Evolutionary conservation across 2,113 vertebrate genomes (phyloP), one percentile per base, ranked within the genome.

Genomic region (Microtus pennsylvanicus): DNA sequence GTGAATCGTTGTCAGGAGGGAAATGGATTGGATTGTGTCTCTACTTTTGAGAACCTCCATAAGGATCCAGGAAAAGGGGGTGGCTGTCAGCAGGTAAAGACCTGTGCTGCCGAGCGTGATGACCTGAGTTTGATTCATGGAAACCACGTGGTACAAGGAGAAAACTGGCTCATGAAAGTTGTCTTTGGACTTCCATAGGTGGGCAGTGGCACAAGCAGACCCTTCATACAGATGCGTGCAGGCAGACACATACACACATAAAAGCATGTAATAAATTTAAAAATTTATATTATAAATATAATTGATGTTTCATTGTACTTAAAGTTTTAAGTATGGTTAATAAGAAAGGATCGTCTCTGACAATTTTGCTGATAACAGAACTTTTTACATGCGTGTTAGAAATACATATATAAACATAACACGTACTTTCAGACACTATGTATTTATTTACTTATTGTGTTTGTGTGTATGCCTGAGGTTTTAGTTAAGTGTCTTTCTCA

Each of bases 1-100:
- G 17, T 87, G 90, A 88, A 38, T 83, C 94, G 72, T 87, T 90
- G 93, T 93, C 75, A 91, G 83, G 90, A 10, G 72, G 72, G n/a
- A 91, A 82, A 74, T 28, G 7, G 83, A 92, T 85, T n/a, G 55
- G 69, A 10, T 90, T 5, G 1, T 47, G 58, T 75, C 45, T 28
- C 38, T 63, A 85, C 80, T 77, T 96, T 93, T 88, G 35, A 90
- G 93, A 94, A 88, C 91, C 38, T 91, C 45, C 21, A 38, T 50
- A 80, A 50, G 50, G 58, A 30, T 35, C 17, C 21, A 50, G 30
- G 28, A 93, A 94, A 77, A 69, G 45, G n/a, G 45, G n/a, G 38
- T 38, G 47, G 90, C 80, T 38, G 13, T 61, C 55, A 26, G 65
- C 85, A 70, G 45, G 47, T 52, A n/a, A 61, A 52, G 47, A 30